Evolutionary conservation across 2,797 vertebrate genomes (phyloP).

Genomic region (Heliangelus exortis): DNA sequence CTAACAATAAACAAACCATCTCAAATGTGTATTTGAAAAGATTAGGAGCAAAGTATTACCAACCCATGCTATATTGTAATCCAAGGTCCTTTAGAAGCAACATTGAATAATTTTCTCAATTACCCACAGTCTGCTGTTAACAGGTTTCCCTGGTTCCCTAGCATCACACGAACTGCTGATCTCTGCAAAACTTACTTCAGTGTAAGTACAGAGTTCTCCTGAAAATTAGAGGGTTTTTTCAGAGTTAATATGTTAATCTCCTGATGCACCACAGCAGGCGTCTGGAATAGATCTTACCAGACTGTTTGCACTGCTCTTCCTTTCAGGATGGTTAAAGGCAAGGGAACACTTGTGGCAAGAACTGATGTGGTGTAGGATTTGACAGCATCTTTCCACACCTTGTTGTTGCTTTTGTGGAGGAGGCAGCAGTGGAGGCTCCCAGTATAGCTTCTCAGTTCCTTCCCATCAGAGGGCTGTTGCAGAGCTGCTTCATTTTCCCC

Average conservation of each 20-base stretch:
- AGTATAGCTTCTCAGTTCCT: background rate
- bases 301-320: slow-evolving; percentile 16
- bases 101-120: slow-evolving; percentile 2
- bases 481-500: background rate
- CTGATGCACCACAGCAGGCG: background rate
- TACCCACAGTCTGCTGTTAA: slow-evolving; percentile 5
- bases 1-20: background rate
- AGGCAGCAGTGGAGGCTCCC: background rate
- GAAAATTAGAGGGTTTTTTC: slow-evolving; percentile 46
- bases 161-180: background rate
- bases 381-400: slow-evolving; percentile 51
- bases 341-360: slow-evolving; percentile 30
- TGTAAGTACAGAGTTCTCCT: slow-evolving; percentile 1
- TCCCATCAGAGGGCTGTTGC: background rate
- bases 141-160: slow-evolving; percentile 24
- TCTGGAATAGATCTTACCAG: slow-evolving; percentile 39
- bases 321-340: slow-evolving; percentile 3
- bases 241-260: slow-evolving; percentile 31
- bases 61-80: background rate
- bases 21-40: slow-evolving; percentile 8
- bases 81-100: slow-evolving; percentile 1
- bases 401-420: slow-evolving; percentile 15
- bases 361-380: slow-evolving; percentile 28
- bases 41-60: background rate
- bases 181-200: slow-evolving; percentile 14